Evolutionary conservation across 2,113 vertebrate genomes (phyloP).

Genomic region (Nothocercus julius): DNA sequence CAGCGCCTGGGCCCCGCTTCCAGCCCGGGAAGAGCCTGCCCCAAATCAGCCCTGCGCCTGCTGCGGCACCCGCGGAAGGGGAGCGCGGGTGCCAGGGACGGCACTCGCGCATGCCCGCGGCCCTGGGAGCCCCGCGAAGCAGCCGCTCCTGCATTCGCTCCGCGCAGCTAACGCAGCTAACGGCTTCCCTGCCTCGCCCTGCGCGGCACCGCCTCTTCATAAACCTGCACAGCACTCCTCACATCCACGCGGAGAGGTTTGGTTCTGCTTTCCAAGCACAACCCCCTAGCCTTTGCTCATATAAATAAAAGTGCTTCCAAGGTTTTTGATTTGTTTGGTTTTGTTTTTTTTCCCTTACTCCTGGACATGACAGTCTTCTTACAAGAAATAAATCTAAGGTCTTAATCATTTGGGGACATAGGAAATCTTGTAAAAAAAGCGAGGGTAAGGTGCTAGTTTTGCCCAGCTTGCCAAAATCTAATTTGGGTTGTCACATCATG

Average conservation of each 20-base stretch:
- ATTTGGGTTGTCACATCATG: conserved; percentile 23
- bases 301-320: neutral
- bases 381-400: conserved; percentile 4
- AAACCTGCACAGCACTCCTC: neutral
- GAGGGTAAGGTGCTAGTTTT: conserved; percentile 22
- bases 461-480: conserved; percentile 27
- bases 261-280: neutral
- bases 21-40: neutral
- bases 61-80: neutral
- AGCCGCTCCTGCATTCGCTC: neutral
- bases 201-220: neutral
- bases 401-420: neutral
- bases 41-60: neutral
- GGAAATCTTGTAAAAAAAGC: neutral
- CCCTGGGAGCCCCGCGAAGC: neutral
- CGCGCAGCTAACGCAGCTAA: neutral
- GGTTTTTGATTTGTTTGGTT: neutral
- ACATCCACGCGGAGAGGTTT: neutral
- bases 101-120: neutral
- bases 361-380: neutral
- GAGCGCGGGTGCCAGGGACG: neutral
- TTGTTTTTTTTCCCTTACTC: neutral
- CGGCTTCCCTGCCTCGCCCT: neutral
- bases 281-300: neutral
- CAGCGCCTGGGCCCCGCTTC: conserved; percentile 21